Evolutionary conservation across 2,888 invertebrate genomes (phyloP).

Genomic region (Formica aserva): DNA sequence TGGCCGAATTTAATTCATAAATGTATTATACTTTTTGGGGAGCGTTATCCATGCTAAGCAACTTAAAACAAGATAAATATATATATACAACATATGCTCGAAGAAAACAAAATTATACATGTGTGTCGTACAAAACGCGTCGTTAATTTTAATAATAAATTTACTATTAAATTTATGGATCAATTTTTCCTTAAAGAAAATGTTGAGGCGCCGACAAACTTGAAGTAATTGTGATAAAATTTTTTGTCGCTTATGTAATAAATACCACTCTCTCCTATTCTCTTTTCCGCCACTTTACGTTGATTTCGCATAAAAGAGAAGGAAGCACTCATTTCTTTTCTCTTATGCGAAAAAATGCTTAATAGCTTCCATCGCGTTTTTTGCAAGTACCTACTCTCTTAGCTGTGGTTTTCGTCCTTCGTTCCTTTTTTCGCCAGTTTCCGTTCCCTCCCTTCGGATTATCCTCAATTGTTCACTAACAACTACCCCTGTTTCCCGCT

Average conservation of each 20-base stretch:
- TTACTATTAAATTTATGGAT: neutral
- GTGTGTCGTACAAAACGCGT: neutral
- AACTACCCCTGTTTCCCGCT: conserved; percentile 23
- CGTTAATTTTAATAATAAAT: conserved; percentile 3
- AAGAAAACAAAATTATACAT: neutral
- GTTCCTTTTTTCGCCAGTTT: conserved; percentile 29
- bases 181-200: neutral
- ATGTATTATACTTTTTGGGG: neutral
- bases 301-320: conserved; percentile 59
- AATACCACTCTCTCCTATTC: conserved; percentile 25
- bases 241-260: conserved; percentile 46
- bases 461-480: conserved; percentile 44
- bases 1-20: neutral
- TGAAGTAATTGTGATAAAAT: conserved; percentile 29
- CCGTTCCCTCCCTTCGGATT: conserved; percentile 15
- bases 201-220: conserved; percentile 9
- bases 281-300: conserved; percentile 19
- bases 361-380: conserved; percentile 73
- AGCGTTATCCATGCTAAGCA: neutral
- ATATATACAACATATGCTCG: neutral
- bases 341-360: conserved; percentile 74
- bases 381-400: conserved; percentile 50
- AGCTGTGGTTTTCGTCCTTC: conserved; percentile 40
- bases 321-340: conserved; percentile 65
- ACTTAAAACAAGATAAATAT: neutral